These are phyloP conservation scores for Petaurus breviceps DNA, from an alignment of 2,113 vertebrate species.

Conservation along the genomic window DNA sequence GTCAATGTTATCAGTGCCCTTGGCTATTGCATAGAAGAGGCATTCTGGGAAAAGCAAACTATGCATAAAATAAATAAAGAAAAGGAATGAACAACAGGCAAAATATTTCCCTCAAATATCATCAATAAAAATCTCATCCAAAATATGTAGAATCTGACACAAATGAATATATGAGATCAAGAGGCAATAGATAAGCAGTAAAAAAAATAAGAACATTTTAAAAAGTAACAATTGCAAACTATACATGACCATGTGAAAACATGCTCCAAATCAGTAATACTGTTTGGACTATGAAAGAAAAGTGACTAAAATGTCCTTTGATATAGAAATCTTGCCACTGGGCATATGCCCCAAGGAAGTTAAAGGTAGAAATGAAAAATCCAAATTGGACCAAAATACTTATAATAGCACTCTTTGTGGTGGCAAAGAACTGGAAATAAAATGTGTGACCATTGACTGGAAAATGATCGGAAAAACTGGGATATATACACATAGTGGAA, in stretches of 20 bases:
- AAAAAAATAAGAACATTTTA: background rate
- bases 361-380: no score
- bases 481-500: no score
- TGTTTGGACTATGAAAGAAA: background rate
- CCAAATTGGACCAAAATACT: no score
- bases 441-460: no score
- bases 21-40: background rate
- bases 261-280: background rate
- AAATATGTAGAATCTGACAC: background rate
- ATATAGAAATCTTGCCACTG: no score
- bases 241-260: background rate
- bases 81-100: background rate
- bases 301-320: background rate
- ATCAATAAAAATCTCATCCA: background rate
- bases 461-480: no score
- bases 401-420: no score
- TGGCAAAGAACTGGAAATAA: no score
- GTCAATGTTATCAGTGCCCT: background rate
- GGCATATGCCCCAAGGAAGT: no score
- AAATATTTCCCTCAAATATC: background rate
- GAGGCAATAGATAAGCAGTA: background rate
- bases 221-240: background rate
- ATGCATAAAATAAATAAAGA: background rate
- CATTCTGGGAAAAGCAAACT: background rate
- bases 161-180: background rate